A percentile compares a stretch with the other conserved stretches of the same genome.
Conservation (phyloP, 2,888 invertebrate genomes). For the Sesamia inferens region DNA sequence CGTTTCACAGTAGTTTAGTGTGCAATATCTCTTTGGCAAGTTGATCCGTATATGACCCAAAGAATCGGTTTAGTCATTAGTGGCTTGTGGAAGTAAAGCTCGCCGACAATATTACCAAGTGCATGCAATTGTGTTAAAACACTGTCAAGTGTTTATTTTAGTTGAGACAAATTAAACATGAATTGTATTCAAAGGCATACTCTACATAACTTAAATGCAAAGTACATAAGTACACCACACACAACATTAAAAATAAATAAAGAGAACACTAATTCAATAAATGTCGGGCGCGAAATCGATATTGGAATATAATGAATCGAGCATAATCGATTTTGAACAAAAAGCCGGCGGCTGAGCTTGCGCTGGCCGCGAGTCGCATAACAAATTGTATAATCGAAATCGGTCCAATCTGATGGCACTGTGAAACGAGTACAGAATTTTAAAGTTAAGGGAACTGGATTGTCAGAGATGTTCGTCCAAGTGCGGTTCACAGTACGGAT, state of each 20-base stretch:
- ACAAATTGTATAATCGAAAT: slow-evolving; percentile 69
- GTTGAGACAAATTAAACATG: not conserved
- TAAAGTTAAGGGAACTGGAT: slow-evolving; percentile 5
- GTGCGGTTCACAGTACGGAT: not conserved
- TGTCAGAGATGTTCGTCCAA: not conserved
- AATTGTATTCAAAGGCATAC: not conserved
- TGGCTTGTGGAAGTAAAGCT: not conserved
- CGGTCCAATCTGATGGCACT: slow-evolving; percentile 36
- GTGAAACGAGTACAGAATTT: slow-evolving; percentile 24
- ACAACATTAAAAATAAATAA: slow-evolving; percentile 45
- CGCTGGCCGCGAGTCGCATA: slow-evolving; percentile 50
- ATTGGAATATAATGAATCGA: slow-evolving; percentile 60
- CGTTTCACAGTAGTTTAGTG: not conserved
- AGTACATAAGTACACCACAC: slow-evolving; percentile 13
- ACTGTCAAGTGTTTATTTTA: not conserved
- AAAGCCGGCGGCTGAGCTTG: slow-evolving; percentile 51
- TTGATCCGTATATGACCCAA: not conserved
- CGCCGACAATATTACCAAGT: not conserved
- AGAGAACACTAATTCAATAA: slow-evolving; percentile 58
- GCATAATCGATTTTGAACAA: slow-evolving; percentile 63
- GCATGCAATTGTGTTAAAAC: not conserved
- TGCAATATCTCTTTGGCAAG: not conserved
- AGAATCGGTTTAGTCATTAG: not conserved
- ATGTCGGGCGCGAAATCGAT: slow-evolving; percentile 60
- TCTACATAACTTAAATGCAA: slow-evolving; percentile 2